These are phyloP conservation scores for Zosterops borbonicus DNA, from an alignment of 2,113 vertebrate species.

Conservation along the genomic window DNA sequence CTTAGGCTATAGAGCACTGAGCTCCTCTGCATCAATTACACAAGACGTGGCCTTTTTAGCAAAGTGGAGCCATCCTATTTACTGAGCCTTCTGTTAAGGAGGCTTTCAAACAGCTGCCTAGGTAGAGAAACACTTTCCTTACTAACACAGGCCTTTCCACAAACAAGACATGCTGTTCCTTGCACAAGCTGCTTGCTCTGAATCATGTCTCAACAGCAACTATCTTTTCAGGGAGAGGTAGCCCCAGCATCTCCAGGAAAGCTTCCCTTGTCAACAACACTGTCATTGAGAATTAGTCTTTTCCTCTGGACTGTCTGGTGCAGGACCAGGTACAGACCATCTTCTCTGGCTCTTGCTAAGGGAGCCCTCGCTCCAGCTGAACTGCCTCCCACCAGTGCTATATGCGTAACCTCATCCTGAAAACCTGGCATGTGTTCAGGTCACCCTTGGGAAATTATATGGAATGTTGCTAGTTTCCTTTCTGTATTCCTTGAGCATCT, in stretches of 20 bases:
- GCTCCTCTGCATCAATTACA: conserved; percentile 31
- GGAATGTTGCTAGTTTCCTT: neutral
- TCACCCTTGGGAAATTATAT: neutral
- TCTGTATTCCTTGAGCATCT: neutral
- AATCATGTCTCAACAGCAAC: neutral
- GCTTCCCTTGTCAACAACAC: neutral
- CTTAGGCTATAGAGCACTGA: neutral
- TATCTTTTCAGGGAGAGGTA: neutral
- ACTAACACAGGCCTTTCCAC: neutral
- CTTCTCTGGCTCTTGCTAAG: neutral
- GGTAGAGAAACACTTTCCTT: neutral
- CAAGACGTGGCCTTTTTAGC: neutral
- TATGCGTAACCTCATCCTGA: neutral
- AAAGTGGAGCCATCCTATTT: neutral
- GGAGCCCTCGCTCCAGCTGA: neutral
- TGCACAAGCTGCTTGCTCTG: neutral
- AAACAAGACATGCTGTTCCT: neutral
- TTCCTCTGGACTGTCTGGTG: neutral
- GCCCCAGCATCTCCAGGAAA: neutral
- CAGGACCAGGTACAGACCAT: neutral
- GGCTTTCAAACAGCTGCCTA: neutral
- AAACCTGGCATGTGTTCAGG: neutral
- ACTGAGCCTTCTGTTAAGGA: neutral
- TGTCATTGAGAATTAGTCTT: neutral
- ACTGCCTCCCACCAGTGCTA: neutral